Percentiles rank a stretch among this genome's conserved stretches.
Conservation (phyloP, 37 sponge, comb jelly and placozoan genomes). For the Geodia barretti region DNA sequence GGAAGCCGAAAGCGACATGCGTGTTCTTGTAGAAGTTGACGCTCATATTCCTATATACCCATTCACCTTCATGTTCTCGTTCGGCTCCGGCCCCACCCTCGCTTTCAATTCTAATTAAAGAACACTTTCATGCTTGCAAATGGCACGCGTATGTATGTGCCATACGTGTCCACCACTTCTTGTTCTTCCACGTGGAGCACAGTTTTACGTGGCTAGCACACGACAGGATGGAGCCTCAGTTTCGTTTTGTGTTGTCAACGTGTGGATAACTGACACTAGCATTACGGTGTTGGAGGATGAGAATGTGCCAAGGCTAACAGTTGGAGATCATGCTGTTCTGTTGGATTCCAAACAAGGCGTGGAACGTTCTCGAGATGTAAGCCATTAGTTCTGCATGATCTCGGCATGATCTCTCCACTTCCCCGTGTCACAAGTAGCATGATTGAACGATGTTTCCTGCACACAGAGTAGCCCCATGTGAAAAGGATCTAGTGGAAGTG, state of each 20-base stretch:
- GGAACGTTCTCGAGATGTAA: too few relatives aligned
- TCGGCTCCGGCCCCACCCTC: neutral
- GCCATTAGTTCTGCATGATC: too few relatives aligned
- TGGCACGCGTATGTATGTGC: neutral
- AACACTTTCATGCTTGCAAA: neutral
- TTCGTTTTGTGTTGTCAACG: neutral
- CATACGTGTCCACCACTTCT: neutral
- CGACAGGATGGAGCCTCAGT: neutral
- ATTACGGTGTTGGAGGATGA: neutral
- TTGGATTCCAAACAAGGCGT: neutral
- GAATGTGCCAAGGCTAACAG: neutral
- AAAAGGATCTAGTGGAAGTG: too few relatives aligned
- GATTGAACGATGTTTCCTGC: too few relatives aligned
- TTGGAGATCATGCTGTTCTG: neutral
- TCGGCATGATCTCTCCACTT: too few relatives aligned
- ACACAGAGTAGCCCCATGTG: too few relatives aligned
- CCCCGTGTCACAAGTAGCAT: too few relatives aligned
- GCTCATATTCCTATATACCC: too few relatives aligned
- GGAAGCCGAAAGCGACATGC: neutral
- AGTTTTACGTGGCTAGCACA: neutral
- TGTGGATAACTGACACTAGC: neutral
- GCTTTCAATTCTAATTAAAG: neutral
- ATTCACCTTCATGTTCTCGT: neutral
- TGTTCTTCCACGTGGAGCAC: neutral
- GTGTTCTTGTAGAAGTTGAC: too few relatives aligned